Percentiles rank a stretch among this genome's conserved stretches.
These are phyloP conservation scores for Otocyon megalotis DNA, from an alignment of 2,113 vertebrate genomes.

Conservation along the genomic window DNA sequence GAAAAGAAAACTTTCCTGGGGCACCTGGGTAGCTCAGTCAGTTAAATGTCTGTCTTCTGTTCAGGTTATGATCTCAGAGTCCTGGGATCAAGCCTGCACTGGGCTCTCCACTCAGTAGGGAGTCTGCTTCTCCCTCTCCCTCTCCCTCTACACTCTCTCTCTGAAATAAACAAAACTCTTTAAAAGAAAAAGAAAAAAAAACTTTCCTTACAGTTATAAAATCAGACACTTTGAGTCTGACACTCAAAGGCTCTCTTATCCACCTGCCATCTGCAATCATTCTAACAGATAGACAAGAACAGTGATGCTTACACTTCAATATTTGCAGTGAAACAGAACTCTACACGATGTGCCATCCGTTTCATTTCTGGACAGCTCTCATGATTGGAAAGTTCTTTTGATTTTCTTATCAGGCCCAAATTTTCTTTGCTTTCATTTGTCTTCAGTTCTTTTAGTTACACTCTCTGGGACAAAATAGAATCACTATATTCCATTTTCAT, in stretches of 20 bases:
- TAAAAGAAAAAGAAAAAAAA: neutral
- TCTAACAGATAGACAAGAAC: neutral
- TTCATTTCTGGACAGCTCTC: slow-evolving; percentile 7
- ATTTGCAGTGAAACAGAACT: neutral
- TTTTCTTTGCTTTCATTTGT: neutral
- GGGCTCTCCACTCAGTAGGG: too few species aligned
- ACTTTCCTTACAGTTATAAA: neutral
- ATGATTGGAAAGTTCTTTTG: neutral
- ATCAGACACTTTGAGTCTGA: neutral
- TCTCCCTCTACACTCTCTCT: too few species aligned
- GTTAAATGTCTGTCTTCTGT: too few species aligned
- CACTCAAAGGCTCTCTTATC: neutral
- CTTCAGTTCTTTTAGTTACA: neutral
- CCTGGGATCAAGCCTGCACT: too few species aligned
- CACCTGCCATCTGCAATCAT: neutral
- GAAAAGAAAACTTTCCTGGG: too few species aligned
- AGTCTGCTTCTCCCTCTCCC: too few species aligned
- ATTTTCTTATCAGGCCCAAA: neutral
- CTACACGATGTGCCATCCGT: neutral
- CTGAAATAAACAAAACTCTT: too few species aligned
- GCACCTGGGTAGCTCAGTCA: too few species aligned
- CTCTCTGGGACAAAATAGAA: slow-evolving; percentile 17
- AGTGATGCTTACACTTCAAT: neutral
- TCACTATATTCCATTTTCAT: neutral
- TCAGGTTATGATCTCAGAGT: too few species aligned